A percentile compares a stretch with the other conserved stretches of the same genome.
phyloP scores from a whole-genome alignment of 2,797 vertebrate genomes.

The Coregonus ussuriensis region DNA sequence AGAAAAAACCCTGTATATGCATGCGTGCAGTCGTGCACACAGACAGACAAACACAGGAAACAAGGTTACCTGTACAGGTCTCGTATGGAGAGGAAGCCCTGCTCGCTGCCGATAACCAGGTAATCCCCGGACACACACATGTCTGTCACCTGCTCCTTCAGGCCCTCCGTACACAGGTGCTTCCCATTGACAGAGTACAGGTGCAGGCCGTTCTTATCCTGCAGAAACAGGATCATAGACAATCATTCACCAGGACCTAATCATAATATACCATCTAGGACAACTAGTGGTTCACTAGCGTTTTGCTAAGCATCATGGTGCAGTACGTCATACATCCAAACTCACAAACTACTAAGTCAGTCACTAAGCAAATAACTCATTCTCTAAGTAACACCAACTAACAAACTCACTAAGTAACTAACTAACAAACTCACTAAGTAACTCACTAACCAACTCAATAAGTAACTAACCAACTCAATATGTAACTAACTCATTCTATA shows the following conservation, averaged over 20 bases:
- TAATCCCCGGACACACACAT: slow-evolving; percentile 89
- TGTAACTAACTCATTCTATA: no score
- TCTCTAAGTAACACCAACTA: no score
- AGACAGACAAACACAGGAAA: not conserved
- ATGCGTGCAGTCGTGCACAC: not conserved
- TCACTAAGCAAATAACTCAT: no score
- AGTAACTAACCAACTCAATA: no score
- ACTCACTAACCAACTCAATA: no score
- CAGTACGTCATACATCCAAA: not conserved
- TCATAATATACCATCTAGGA: not conserved
- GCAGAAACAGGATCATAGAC: slow-evolving; percentile 30
- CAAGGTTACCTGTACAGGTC: slow-evolving; percentile 89
- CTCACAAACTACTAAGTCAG: no score
- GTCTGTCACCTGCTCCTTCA: slow-evolving; percentile 93
- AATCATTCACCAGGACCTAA: not conserved
- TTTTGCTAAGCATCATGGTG: not conserved
- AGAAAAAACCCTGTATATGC: not conserved
- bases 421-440: no score
- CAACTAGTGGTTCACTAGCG: not conserved
- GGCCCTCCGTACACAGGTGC: slow-evolving; percentile 82
- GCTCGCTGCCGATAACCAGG: slow-evolving; percentile 87
- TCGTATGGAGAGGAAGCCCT: slow-evolving; percentile 91
- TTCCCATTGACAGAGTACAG: slow-evolving; percentile 96
- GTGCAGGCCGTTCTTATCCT: slow-evolving; percentile 95
- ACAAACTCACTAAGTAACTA: no score